These are phyloP conservation scores for Scaptomyza cyrtandrae DNA, from an alignment of 2,888 invertebrate species.

Conservation along the genomic window DNA sequence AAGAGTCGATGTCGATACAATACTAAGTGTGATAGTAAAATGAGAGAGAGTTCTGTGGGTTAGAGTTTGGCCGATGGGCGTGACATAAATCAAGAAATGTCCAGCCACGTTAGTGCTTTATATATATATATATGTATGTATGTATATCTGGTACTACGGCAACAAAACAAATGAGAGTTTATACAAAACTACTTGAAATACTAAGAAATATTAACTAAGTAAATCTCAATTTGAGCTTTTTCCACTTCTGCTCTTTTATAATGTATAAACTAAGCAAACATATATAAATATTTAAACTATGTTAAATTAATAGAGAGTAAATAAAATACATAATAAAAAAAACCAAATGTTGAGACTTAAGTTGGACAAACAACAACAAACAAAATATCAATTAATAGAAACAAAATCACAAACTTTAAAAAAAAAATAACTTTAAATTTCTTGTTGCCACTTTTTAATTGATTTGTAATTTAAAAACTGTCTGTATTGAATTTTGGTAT, in stretches of 20 bases:
- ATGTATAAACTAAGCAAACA: slow-evolving; percentile 50
- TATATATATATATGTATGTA: neutral
- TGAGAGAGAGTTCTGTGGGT: slow-evolving; percentile 27
- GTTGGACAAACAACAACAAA: slow-evolving; percentile 46
- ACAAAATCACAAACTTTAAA: slow-evolving; percentile 12
- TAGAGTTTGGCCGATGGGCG: slow-evolving; percentile 37
- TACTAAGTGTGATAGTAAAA: slow-evolving; percentile 26
- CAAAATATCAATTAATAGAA: slow-evolving; percentile 13
- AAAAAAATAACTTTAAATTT: slow-evolving; percentile 5
- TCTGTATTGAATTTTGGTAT: slow-evolving; percentile 2
- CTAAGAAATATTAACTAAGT: slow-evolving; percentile 51
- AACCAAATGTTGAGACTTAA: slow-evolving; percentile 25
- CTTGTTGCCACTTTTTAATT: slow-evolving; percentile 19
- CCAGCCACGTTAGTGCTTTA: slow-evolving; percentile 44
- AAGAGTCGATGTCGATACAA: slow-evolving; percentile 4
- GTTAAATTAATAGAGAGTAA: slow-evolving; percentile 4
- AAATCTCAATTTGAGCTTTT: slow-evolving; percentile 14
- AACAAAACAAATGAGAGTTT: slow-evolving; percentile 29
- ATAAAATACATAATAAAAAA: slow-evolving; percentile 20
- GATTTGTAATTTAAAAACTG: neutral
- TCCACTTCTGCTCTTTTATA: slow-evolving; percentile 15
- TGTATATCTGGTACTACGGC: slow-evolving; percentile 28
- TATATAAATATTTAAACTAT: slow-evolving; percentile 29
- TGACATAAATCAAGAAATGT: slow-evolving; percentile 11
- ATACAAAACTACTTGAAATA: slow-evolving; percentile 43